These are phyloP conservation scores for Ploceus nigricollis DNA, from an alignment of 2,113 vertebrate species.

Conservation along the genomic window DNA sequence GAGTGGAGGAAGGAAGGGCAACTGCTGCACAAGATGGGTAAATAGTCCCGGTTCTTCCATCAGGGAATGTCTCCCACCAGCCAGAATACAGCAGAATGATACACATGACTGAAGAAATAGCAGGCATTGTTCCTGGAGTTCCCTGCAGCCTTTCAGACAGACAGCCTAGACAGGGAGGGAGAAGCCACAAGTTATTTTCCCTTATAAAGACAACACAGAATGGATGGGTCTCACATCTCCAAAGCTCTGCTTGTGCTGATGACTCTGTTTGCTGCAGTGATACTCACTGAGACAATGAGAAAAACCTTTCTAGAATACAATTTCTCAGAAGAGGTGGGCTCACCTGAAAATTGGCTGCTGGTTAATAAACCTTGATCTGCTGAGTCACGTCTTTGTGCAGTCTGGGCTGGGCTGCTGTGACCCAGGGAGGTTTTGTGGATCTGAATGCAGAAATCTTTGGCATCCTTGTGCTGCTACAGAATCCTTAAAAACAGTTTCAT, in stretches of 20 bases:
- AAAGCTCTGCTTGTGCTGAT: background rate
- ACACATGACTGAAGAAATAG: background rate
- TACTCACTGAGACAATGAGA: background rate
- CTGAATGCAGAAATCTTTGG: background rate
- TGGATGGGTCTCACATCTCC: background rate
- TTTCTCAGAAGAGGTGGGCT: background rate
- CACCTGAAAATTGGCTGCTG: background rate
- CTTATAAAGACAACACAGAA: background rate
- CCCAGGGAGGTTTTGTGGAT: background rate
- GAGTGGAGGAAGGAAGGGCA: background rate
- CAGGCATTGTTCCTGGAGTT: background rate
- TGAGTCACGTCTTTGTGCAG: background rate
- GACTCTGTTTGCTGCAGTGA: background rate
- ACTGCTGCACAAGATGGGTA: background rate
- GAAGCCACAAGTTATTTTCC: background rate
- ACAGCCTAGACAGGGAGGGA: background rate
- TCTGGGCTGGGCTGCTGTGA: background rate
- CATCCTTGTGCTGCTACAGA: background rate
- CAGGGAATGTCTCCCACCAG: background rate
- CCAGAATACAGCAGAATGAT: background rate
- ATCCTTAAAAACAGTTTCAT: background rate
- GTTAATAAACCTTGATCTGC: background rate
- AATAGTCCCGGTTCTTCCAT: background rate
- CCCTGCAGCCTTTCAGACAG: background rate
- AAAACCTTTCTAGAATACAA: background rate